Base-by-base conservation (phyloP, 1,140 invertebrate species). In the Reticulitermes speratus region DNA sequence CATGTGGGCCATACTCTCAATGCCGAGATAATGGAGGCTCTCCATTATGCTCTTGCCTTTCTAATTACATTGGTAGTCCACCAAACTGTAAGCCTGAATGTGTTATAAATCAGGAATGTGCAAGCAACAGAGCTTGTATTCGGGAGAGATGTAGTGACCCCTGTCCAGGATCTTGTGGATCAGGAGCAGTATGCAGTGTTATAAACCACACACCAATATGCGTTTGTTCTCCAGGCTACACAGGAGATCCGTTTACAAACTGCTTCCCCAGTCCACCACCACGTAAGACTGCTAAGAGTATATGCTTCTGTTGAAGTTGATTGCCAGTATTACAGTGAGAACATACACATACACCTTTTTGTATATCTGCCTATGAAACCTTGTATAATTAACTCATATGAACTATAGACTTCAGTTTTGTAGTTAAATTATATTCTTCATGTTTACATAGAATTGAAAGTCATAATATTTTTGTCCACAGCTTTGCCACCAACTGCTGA, bases 91-190 rank as follows among this genome's bases (percentile, higher is more conserved):
- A 94, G 88, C 95, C 95, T n/a, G 95, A 96, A 91, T 96, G 95
- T 89, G 92, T 95, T n/a, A 92, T 93, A 69, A 94, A 95, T 89
- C 91, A 92, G 32, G 95, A 96, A 89, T 96, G 95, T 88, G 92
- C 94, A 82, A 92, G 92, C 85, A 93, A 94, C 87, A 84, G 88
- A 45, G 89, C 89, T 81, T 90, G 90, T 86, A 83, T 88, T 69
- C 93, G 94, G 88, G 92, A 94, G 89, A 95, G 95, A 90, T 96
- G 95, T 90, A 91, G 92, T 89, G 94, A 96, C 89, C 95, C 95
- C 16, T 96, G 95, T 90, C 91, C 93, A 82, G 94, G 95, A 59
- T 94, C 95, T 30, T 96, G 96, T 91, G 96, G 95, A 81, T 90
- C 90, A 44, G 93, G 93, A 88, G 94, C 96, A 44, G 87, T 90